Base-by-base conservation (phyloP, 2,888 invertebrate species). In the Drosophila pullipes region DNA sequence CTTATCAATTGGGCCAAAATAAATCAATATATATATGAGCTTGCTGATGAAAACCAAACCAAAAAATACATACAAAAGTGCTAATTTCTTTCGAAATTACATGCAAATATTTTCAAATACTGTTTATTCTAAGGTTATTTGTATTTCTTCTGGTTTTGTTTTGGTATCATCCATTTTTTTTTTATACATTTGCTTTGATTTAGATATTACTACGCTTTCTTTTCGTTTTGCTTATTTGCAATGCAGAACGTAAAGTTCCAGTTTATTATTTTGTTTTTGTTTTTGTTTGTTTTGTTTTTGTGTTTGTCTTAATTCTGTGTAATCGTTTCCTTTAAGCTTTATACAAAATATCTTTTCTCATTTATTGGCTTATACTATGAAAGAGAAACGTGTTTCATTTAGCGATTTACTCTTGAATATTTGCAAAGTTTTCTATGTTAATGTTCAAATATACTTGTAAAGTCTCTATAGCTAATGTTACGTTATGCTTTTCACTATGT, bases 161-260 rank as follows among this genome's bases (percentile, higher is more conserved):
- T 54, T 64, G 66, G 30, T 65, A 74, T 64, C 49, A 50, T 58
- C 55, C 72, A 57, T 44, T 71, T 44, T 71, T 44, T 71, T 72
- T 83, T 85, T 85, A 76, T 79, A 83, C 78, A 85, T 67, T 84
- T 79, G 77, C 75, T 89, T 89, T 81, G 80, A 85, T 88, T 89
- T 89, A 89, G 88, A 89, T 89, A 89, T 89, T 89, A 67, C 88
- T 89, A 89, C 88, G 88, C 90, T 89, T 89, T 88, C 66, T 69
- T 71, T 65, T 67, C 65, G 62, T 52, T 76, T 74, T 68, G 71
- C 70, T 72, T 76, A 62, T 74, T 74, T 78, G 78, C 79, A 83
- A 83, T 74, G 76, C 74, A 82, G 67, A 77, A 70, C 75, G 65
- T 62, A 61, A 74, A 54, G 63, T 73, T 74, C 50, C 44, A 67